These are phyloP conservation scores for Criorhina ranunculi DNA, from an alignment of 2,888 invertebrate genomes.

Conservation along the genomic window DNA sequence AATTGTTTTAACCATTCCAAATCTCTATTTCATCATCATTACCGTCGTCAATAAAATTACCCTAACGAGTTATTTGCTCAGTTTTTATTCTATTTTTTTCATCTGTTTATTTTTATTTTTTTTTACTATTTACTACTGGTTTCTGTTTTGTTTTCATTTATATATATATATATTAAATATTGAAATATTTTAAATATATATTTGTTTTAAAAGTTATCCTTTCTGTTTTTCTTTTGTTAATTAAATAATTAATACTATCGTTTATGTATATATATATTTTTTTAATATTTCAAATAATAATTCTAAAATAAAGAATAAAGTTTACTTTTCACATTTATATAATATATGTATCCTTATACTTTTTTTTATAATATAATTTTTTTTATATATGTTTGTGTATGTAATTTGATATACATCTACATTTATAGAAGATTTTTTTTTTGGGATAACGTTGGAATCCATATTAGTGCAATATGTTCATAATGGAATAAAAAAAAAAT, in stretches of 20 bases:
- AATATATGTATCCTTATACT: slow-evolving; percentile 57
- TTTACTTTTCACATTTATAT: slow-evolving; percentile 70
- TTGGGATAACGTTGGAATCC: slow-evolving; percentile 68
- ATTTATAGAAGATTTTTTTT: slow-evolving; percentile 52
- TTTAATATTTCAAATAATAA: slow-evolving; percentile 63
- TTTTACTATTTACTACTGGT: slow-evolving; percentile 61
- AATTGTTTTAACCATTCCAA: slow-evolving; percentile 40
- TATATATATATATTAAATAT: slow-evolving; percentile 64
- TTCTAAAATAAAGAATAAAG: slow-evolving; percentile 32
- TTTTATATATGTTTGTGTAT: slow-evolving; percentile 28
- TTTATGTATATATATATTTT: slow-evolving; percentile 69
- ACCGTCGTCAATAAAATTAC: slow-evolving; percentile 70
- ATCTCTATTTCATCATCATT: slow-evolving; percentile 43
- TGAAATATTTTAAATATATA: slow-evolving; percentile 72
- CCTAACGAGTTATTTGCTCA: slow-evolving; percentile 67
- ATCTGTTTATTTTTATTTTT: slow-evolving; percentile 19
- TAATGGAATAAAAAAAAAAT: slow-evolving; percentile 27
- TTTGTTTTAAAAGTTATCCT: slow-evolving; percentile 60
- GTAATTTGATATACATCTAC: slow-evolving; percentile 67
- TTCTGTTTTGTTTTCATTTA: slow-evolving; percentile 48
- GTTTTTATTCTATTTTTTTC: slow-evolving; percentile 49
- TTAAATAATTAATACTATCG: slow-evolving; percentile 73
- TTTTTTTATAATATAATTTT: slow-evolving; percentile 50
- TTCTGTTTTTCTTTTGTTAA: slow-evolving; percentile 34
- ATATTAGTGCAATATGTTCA: slow-evolving; percentile 72